These are phyloP conservation scores for Idaea straminata DNA, from an alignment of 2,888 invertebrate genomes.

Conservation along the genomic window DNA sequence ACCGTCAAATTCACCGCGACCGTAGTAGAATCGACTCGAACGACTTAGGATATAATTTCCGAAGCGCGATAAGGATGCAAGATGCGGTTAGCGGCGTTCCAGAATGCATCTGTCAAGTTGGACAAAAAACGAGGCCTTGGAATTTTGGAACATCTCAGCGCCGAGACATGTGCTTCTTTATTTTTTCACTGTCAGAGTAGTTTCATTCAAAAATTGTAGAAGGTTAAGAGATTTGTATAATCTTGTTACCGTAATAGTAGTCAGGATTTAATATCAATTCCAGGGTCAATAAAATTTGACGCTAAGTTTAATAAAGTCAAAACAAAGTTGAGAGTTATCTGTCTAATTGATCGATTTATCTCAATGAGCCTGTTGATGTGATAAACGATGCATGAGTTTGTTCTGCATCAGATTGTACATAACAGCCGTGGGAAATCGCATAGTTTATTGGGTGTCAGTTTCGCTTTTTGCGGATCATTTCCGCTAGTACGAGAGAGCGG, in stretches of 20 bases:
- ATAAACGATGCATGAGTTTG: conserved; percentile 24
- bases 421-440: conserved; percentile 40
- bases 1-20: conserved; percentile 61
- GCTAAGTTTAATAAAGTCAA: conserved; percentile 5
- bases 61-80: conserved; percentile 72
- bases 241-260: conserved; percentile 72
- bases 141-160: conserved; percentile 75
- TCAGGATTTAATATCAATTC: conserved; percentile 30
- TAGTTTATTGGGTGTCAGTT: conserved; percentile 53
- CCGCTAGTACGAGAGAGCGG: conserved; percentile 40
- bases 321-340: conserved; percentile 4
- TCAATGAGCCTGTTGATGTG: conserved; percentile 14
- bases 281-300: background rate
- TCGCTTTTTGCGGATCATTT: conserved; percentile 68
- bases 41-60: conserved; percentile 65
- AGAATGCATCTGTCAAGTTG: conserved; percentile 78
- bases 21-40: conserved; percentile 49
- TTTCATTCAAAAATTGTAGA: conserved; percentile 78
- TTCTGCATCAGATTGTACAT: conserved; percentile 11
- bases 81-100: conserved; percentile 76
- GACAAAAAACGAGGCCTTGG: conserved; percentile 72
- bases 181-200: conserved; percentile 64
- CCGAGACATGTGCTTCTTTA: conserved; percentile 72
- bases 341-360: conserved; percentile 22
- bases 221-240: conserved; percentile 76